Conservation (phyloP, 2,113 vertebrate species). For the Romanogobio albipinnatus region DNA sequence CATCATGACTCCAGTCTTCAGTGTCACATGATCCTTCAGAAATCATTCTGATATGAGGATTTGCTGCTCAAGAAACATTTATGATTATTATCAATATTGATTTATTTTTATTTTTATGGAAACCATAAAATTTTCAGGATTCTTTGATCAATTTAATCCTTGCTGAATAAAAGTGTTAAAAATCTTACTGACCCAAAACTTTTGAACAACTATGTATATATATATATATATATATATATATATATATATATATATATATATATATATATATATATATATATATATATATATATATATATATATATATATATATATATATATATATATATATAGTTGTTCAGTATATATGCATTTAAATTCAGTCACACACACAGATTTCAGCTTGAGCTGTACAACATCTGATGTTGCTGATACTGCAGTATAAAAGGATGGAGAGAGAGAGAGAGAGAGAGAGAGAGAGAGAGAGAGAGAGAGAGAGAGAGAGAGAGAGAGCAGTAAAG, state of each 20-base stretch:
- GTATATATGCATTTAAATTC: no score
- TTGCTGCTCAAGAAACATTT: background rate
- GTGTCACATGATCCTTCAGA: background rate
- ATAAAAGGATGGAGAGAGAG: background rate
- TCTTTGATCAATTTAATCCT: background rate
- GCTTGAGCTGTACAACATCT: background rate
- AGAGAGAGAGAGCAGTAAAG: conserved; percentile 26
- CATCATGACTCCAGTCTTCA: background rate
- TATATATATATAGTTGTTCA: background rate
- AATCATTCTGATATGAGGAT: background rate
- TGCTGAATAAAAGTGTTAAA: background rate
- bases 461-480: background rate
- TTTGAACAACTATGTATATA: background rate
- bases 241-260: no score
- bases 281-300: background rate
- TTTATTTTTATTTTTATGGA: no score
- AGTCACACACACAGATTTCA: background rate
- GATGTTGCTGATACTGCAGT: conserved; percentile 25
- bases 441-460: background rate
- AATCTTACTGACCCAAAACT: background rate
- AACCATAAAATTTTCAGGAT: background rate
- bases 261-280: background rate
- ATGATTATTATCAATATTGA: background rate
- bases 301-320: background rate
- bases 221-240: background rate